These are phyloP conservation scores for Phrixothrix hirtus DNA, from an alignment of 2,888 invertebrate genomes.

Conservation along the genomic window DNA sequence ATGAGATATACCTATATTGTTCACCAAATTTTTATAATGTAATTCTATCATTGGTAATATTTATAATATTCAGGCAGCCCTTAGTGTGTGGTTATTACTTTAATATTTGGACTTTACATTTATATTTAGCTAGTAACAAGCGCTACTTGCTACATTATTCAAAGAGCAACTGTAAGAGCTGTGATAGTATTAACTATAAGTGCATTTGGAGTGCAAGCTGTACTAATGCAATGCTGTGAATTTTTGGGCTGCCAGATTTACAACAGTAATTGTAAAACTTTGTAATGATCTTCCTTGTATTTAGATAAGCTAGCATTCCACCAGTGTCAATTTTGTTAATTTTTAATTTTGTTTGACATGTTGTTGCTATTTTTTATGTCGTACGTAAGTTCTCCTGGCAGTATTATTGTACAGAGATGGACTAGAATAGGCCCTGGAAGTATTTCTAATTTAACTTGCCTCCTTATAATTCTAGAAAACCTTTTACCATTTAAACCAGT, in stretches of 20 bases:
- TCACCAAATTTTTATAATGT: slow-evolving; percentile 39
- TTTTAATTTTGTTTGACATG: slow-evolving; percentile 28
- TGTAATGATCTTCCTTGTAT: slow-evolving; percentile 36
- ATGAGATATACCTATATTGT: slow-evolving; percentile 34
- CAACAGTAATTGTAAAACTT: slow-evolving; percentile 20
- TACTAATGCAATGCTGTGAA: slow-evolving; percentile 33
- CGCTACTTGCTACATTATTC: slow-evolving; percentile 38
- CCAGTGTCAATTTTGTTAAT: slow-evolving; percentile 18
- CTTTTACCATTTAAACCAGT: too few relatives aligned
- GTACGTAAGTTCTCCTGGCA: slow-evolving; percentile 46
- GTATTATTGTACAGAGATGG: slow-evolving; percentile 52
- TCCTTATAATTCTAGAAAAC: slow-evolving; percentile 20
- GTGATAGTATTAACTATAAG: slow-evolving; percentile 54
- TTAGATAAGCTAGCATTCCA: slow-evolving; percentile 37
- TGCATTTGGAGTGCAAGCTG: slow-evolving; percentile 41
- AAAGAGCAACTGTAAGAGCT: slow-evolving; percentile 54
- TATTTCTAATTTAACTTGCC: slow-evolving; percentile 32
- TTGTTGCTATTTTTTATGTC: slow-evolving; percentile 31
- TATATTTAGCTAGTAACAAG: slow-evolving; percentile 13
- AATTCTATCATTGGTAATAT: slow-evolving; percentile 42
- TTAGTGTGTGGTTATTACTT: slow-evolving; percentile 29
- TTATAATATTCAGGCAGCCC: slow-evolving; percentile 30
- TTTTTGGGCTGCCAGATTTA: slow-evolving; percentile 26
- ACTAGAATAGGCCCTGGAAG: slow-evolving; percentile 30
- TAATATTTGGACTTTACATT: slow-evolving; percentile 5